These are phyloP conservation scores for Mohoua ochrocephala DNA, from an alignment of 2,113 vertebrate genomes.

Conservation along the genomic window DNA sequence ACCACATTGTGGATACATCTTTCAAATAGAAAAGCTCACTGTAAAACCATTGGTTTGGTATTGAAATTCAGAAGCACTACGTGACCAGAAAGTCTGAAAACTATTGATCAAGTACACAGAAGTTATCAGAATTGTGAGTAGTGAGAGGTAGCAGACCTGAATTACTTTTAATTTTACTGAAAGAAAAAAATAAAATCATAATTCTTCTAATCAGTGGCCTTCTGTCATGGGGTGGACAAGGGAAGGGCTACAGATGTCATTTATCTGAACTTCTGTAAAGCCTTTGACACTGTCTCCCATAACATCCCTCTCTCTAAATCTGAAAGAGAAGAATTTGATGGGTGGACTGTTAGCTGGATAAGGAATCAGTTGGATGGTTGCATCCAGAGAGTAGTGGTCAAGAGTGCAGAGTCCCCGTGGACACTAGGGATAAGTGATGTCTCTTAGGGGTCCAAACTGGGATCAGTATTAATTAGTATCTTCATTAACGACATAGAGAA, in stretches of 20 bases:
- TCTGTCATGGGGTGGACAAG: not conserved
- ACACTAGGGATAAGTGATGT: not conserved
- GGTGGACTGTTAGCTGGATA: not conserved
- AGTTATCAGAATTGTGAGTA: not conserved
- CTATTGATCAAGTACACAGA: not conserved
- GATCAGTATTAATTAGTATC: not conserved
- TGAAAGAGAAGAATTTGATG: not conserved
- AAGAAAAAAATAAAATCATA: not conserved
- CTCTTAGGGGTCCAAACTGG: not conserved
- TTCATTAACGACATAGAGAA: not conserved
- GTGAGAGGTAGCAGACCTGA: not conserved
- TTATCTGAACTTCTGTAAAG: not conserved
- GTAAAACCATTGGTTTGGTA: not conserved
- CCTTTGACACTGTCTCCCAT: rapidly evolving
- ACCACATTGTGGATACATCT: rapidly evolving
- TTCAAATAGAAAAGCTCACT: not conserved
- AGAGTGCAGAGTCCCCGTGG: rapidly evolving
- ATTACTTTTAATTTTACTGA: not conserved
- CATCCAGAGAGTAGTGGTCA: not conserved
- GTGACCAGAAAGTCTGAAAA: not conserved
- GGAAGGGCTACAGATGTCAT: not conserved
- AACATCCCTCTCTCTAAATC: too few species aligned
- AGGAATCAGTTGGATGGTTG: not conserved
- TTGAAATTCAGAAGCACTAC: not conserved
- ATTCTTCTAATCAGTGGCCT: not conserved